phyloP scores from a whole-genome alignment of 2,797 vertebrate genomes.

The Pantherophis vulpinus region DNA sequence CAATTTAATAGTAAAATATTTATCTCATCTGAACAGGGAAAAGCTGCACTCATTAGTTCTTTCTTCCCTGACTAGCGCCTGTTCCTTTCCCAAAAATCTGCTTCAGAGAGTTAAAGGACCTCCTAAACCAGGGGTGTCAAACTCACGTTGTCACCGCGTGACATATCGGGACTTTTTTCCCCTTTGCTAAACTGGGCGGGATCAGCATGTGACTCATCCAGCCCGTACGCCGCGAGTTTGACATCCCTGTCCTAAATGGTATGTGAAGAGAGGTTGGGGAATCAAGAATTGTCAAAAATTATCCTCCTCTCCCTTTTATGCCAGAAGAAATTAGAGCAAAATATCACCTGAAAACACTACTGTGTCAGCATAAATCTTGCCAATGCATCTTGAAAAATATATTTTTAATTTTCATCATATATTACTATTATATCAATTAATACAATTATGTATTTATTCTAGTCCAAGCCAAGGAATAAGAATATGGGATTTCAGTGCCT shows the following conservation, averaged over 20 bases:
- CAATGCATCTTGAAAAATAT: neutral
- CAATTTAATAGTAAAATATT: neutral
- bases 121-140: neutral
- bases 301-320: neutral
- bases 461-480: neutral
- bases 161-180: too few species aligned
- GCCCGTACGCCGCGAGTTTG: accelerated
- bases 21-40: neutral
- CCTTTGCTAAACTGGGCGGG: too few species aligned
- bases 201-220: too few species aligned
- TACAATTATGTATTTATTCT: neutral
- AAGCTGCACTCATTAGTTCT: neutral
- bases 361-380: neutral
- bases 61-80: neutral
- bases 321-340: neutral
- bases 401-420: neutral
- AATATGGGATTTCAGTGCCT: neutral
- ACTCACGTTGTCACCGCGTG: too few species aligned
- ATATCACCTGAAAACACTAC: neutral
- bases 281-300: neutral
- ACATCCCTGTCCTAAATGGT: neutral
- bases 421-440: neutral
- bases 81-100: neutral
- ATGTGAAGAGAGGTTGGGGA: neutral
- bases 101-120: neutral